phyloP scores from a whole-genome alignment of 2,797 vertebrate genomes.

The Halcyon leucocephala region DNA sequence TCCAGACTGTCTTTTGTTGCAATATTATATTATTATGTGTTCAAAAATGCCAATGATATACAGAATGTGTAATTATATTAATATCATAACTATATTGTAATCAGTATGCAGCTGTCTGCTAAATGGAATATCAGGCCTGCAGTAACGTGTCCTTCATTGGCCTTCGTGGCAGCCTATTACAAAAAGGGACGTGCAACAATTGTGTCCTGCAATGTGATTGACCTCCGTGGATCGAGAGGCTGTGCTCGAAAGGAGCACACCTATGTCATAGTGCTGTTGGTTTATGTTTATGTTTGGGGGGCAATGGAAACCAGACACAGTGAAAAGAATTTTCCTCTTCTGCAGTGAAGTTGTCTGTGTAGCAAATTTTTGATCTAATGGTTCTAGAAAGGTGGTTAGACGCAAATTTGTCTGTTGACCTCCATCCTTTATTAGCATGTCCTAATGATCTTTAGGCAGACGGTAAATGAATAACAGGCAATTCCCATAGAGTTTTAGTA shows the following conservation, averaged over 20 bases:
- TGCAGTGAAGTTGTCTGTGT: neutral
- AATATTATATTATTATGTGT: neutral
- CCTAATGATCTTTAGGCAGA: neutral
- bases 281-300: neutral
- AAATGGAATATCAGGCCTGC: slow-evolving; percentile 12
- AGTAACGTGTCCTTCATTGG: neutral
- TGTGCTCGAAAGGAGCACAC: neutral
- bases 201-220: neutral
- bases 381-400: neutral
- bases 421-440: neutral
- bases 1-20: neutral
- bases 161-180: neutral
- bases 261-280: neutral
- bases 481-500: neutral
- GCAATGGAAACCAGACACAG: neutral
- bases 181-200: neutral
- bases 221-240: neutral
- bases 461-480: neutral
- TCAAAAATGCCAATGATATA: neutral
- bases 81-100: slow-evolving; percentile 25
- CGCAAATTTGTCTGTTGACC: neutral
- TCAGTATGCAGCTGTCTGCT: neutral
- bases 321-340: neutral
- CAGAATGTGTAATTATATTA: slow-evolving; percentile 39
- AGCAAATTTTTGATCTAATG: neutral